Base-by-base conservation (phyloP, 2,113 vertebrate genomes). In the Lophochroa leadbeateri region DNA sequence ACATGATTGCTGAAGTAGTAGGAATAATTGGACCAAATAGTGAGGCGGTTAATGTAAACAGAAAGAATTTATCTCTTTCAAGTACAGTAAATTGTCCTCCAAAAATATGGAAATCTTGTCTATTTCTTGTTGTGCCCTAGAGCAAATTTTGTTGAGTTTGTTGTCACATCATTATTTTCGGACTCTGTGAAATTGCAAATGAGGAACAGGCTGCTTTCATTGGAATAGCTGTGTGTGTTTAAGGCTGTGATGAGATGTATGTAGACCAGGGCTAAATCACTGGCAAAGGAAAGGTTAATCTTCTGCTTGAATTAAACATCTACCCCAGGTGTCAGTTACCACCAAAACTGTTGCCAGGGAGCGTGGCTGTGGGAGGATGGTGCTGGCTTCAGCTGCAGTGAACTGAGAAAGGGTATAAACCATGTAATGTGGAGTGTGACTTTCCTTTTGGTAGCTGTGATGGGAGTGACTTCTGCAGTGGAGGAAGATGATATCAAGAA, bases 1-100 rank as follows among this genome's bases (percentile, higher is more conserved):
- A 98, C 98, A 98, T 98, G 98, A 98, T 98, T 98, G 97, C 98
- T 97, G 97, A 98, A 98, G 97, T 97, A 96, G 95, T 96, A 90
- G 95, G 98, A 98, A 98, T 98, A 98, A 98, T 98, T 98, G 97
- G 97, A 97, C 97, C 97, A 98, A 98, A 98, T 97, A 98, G 98
- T 98, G 97, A 97, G 90, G 97, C 97, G 6, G 98, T 97, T 98
- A 98, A 98, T 98, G 97, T 97, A 98, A 98, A 98, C 97, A 97
- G 97, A 97, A 96, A 96, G 97, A 97, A 98, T 96, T 98, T 97
- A 98, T 98, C 97, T 98, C 97, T 97, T 98, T 96, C 90, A 94
- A 97, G 97, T 97, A 98, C 95, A 97, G 97, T 97, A 96, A 97
- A 98, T 97, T 97, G 91, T 91, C 96, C 97, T 98, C 96, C 96